Conservation (phyloP, 2,113 vertebrate species). For the Pseudolaguvia tuberculata region DNA sequence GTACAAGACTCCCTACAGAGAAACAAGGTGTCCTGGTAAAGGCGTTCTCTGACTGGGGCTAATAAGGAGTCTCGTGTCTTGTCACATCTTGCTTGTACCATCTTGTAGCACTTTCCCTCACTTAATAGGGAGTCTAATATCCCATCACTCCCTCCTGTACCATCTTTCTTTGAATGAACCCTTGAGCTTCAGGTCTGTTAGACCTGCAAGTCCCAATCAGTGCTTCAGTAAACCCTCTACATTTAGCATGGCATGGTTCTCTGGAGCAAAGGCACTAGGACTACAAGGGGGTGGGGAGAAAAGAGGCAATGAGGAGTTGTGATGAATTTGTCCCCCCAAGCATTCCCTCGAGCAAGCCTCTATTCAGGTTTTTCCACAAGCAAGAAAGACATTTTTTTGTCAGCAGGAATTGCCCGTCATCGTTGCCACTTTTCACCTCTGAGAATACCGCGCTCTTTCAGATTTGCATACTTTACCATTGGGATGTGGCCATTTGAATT, state of each 20-base stretch:
- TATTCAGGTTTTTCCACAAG: conserved; percentile 34
- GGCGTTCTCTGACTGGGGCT: conserved; percentile 32
- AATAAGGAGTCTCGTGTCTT: conserved; percentile 20
- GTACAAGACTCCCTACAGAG: conserved; percentile 41
- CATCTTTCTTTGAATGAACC: conserved; percentile 8
- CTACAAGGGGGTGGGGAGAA: not conserved
- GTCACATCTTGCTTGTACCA: conserved; percentile 12
- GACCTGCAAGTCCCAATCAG: conserved; percentile 10
- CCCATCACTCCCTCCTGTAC: conserved; percentile 23
- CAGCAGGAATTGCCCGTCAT: conserved; percentile 14
- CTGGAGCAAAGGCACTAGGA: conserved; percentile 15
- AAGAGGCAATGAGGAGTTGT: conserved; percentile 26
- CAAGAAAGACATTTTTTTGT: conserved; percentile 22
- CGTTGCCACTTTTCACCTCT: conserved; percentile 16
- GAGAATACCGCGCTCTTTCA: conserved; percentile 13
- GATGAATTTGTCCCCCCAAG: conserved; percentile 43
- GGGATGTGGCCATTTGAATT: conserved; percentile 24
- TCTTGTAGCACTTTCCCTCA: conserved; percentile 18
- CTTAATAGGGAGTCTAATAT: conserved; percentile 25
- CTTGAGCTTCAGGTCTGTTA: conserved; percentile 9
- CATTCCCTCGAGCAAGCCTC: conserved; percentile 35
- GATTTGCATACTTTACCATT: conserved; percentile 36
- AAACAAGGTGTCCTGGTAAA: conserved; percentile 32
- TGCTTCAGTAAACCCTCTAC: not conserved
- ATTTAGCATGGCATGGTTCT: conserved; percentile 18